Conservation (phyloP, 2,113 vertebrate genomes). For the Hypomesus transpacificus region DNA sequence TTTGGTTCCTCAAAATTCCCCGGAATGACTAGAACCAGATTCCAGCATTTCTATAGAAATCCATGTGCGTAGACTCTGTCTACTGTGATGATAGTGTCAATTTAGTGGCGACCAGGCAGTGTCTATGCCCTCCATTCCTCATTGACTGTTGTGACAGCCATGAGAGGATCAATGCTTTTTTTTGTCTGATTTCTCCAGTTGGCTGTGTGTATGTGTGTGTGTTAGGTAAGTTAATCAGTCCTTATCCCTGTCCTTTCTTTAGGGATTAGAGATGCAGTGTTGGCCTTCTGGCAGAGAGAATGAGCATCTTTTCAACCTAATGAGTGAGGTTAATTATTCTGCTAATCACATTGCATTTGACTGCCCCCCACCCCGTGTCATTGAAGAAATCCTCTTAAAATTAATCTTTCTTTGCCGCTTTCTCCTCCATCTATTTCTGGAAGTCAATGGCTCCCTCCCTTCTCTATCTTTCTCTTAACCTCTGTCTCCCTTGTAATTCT, state of each 20-base stretch:
- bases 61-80: too few species aligned
- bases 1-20: not conserved
- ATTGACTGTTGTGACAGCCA: not conserved
- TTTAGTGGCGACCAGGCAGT: not conserved
- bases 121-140: not conserved
- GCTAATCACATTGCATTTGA: slow-evolving; percentile 34
- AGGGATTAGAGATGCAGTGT: not conserved
- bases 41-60: too few species aligned
- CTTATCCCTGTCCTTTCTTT: not conserved
- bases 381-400: slow-evolving; percentile 32
- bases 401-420: slow-evolving; percentile 24
- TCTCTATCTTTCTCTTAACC: slow-evolving; percentile 1
- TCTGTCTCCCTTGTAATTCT: not conserved
- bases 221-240: not conserved
- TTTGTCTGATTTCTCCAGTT: not conserved
- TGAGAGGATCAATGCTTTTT: not conserved
- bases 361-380: slow-evolving; percentile 16
- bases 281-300: not conserved
- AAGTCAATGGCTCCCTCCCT: too few species aligned
- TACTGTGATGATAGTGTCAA: not conserved
- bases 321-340: slow-evolving; percentile 20
- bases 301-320: not conserved
- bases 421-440: too few species aligned
- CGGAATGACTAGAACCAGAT: too few species aligned
- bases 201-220: not conserved